Base-by-base conservation (phyloP, 2,113 vertebrate species). In the Ascaphus truei region DNA sequence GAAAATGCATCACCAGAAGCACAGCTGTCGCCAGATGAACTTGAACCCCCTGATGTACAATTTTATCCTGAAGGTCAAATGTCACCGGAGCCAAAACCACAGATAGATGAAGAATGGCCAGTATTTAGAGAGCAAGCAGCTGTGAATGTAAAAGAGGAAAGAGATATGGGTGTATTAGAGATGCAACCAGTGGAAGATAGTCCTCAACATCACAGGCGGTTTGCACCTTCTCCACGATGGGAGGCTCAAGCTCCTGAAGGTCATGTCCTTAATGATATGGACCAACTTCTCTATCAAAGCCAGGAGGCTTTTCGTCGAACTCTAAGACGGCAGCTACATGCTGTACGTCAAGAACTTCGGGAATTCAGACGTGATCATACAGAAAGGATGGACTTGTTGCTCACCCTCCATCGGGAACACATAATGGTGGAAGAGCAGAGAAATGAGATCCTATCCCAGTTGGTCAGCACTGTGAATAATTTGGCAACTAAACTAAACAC, bases 381-480 rank as follows among this genome's bases (percentile, higher is more conserved):
- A 2, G 41, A 62, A 45, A 62, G 41, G 18, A 62, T 62, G 60
- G 60, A 62, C 16, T 27, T 48, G 5, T 47, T 62, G n/a, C 41
- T 62, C 1, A 62, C 16, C 6, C 39, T 62, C 5, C 60, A 62
- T 31, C 39, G 41, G 7, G 41, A 47, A 27, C 60, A 62, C 18
- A 31, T 62, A 20, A 27, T 45, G 7, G 41, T 62, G 27, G 60
- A 62, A 27, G 60, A 62, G 9, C 60, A 62, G 26, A 47, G 41
- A 16, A 62, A 62, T 33, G 39, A 48, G 29, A 62, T 62, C 13
- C 60, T 62, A 18, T 62, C 60, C 12, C 60, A 62, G 60, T 29
- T 62, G 60, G 60, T 62, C 10, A 33, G 26, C 16, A 48, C 60
- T 11, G 60, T 62, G 26, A 62, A 47, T 23, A 47, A 29, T 47